Percentiles rank a stretch among this genome's conserved stretches.
phyloP scores from a whole-genome alignment of 2,113 vertebrate species.

The Parus major region DNA sequence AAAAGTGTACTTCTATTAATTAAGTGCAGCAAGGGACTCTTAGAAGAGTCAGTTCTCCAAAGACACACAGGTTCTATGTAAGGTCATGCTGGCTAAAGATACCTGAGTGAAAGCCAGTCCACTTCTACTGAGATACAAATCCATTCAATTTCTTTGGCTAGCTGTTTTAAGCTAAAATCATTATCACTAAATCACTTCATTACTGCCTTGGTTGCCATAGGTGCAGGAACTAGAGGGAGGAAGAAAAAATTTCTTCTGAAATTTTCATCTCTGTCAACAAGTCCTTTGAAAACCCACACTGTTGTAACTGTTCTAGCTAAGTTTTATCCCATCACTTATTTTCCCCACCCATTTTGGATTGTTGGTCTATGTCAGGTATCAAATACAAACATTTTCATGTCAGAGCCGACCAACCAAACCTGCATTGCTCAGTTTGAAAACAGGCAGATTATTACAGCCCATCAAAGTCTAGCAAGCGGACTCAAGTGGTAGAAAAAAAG shows the following conservation, averaged over 20 bases:
- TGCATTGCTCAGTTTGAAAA: neutral
- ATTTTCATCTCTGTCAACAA: neutral
- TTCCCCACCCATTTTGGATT: neutral
- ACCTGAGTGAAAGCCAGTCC: neutral
- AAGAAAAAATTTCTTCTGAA: neutral
- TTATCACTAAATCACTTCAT: neutral
- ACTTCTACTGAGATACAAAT: neutral
- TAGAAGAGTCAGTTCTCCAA: neutral
- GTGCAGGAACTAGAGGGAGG: neutral
- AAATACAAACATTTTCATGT: neutral
- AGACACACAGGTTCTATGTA: neutral
- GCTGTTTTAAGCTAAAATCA: neutral
- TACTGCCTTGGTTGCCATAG: neutral
- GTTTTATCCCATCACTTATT: neutral
- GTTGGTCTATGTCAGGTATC: neutral
- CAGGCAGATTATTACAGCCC: neutral
- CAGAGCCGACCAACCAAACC: neutral
- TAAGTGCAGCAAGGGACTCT: neutral
- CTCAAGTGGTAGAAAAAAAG: fast-evolving
- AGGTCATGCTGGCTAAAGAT: neutral
- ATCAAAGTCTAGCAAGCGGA: neutral
- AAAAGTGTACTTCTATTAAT: neutral
- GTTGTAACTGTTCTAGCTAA: neutral
- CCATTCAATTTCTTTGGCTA: neutral
- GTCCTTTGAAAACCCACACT: neutral